Evolutionary conservation across 2,797 vertebrate species (phyloP).

Genomic region (Synanceia verrucosa): DNA sequence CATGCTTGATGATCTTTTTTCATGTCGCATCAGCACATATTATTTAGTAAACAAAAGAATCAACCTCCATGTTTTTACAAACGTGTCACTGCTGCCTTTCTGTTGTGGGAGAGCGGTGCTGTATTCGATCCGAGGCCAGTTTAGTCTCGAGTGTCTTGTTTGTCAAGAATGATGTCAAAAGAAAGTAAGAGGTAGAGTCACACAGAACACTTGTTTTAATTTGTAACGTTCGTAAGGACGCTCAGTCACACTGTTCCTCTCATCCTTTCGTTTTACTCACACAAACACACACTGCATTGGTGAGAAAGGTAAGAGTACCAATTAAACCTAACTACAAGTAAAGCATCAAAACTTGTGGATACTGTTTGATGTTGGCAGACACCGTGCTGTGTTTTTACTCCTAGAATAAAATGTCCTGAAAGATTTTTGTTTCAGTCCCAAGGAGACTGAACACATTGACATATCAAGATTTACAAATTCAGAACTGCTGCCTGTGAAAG

Average conservation of each 20-base stretch:
- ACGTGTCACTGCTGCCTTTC: background rate
- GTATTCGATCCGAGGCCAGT: background rate
- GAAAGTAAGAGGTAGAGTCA: constrained; percentile 5
- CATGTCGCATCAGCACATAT: background rate
- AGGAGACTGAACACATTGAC: constrained; percentile 22
- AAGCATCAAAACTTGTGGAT: constrained; percentile 13
- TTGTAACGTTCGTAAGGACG: constrained; percentile 13
- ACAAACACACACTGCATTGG: background rate
- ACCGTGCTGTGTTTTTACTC: constrained; percentile 11
- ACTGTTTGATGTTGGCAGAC: constrained; percentile 23
- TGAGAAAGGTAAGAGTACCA: constrained; percentile 22
- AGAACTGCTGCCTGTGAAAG: constrained; percentile 10
- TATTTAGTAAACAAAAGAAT: constrained; percentile 1
- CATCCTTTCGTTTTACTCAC: background rate
- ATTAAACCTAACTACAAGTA: constrained; percentile 26
- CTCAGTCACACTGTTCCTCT: background rate
- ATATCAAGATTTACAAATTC: constrained; percentile 12
- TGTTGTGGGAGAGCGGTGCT: constrained; percentile 8
- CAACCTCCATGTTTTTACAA: background rate
- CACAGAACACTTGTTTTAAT: constrained; percentile 26
- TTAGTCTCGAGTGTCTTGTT: constrained; percentile 31
- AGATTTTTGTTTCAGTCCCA: constrained; percentile 17
- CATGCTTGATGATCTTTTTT: constrained; percentile 7
- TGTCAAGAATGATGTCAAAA: constrained; percentile 2
- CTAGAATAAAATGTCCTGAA: constrained; percentile 28